phyloP scores from a whole-genome alignment of 2,888 invertebrate species.

The Acholoe squamosa region DNA sequence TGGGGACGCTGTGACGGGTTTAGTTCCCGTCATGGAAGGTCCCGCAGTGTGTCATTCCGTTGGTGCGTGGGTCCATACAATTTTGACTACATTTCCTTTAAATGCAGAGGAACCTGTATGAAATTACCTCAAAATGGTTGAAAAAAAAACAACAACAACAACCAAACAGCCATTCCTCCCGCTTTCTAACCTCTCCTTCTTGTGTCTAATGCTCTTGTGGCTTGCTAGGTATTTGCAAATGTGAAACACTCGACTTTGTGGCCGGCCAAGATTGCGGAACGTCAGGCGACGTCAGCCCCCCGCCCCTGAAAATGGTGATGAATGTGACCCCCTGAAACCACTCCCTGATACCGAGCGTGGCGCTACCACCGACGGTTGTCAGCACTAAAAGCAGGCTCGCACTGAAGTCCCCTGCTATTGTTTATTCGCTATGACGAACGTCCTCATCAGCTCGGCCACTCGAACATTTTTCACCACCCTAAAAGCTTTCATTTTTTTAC shows the following conservation, averaged over 20 bases:
- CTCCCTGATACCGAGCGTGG: background rate
- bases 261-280: background rate
- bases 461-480: background rate
- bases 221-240: slow-evolving; percentile 11
- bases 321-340: background rate
- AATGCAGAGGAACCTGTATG: too few relatives aligned
- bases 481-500: slow-evolving; percentile 27
- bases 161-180: background rate
- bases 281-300: background rate
- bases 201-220: background rate
- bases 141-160: too few relatives aligned
- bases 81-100: too few relatives aligned
- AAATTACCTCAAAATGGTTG: too few relatives aligned
- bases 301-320: slow-evolving; percentile 16
- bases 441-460: background rate
- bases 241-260: background rate
- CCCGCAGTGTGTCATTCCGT: too few relatives aligned
- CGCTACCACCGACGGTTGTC: background rate
- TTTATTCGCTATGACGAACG: slow-evolving; percentile 18
- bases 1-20: background rate
- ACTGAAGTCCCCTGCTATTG: background rate
- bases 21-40: background rate
- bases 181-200: background rate
- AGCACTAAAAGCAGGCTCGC: slow-evolving; percentile 14
- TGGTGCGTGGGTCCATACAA: too few relatives aligned